Evolutionary conservation across 2,888 invertebrate genomes (phyloP), one percentile per base, ranked within the genome.

Genomic region (Siphlonurus alternatus): DNA sequence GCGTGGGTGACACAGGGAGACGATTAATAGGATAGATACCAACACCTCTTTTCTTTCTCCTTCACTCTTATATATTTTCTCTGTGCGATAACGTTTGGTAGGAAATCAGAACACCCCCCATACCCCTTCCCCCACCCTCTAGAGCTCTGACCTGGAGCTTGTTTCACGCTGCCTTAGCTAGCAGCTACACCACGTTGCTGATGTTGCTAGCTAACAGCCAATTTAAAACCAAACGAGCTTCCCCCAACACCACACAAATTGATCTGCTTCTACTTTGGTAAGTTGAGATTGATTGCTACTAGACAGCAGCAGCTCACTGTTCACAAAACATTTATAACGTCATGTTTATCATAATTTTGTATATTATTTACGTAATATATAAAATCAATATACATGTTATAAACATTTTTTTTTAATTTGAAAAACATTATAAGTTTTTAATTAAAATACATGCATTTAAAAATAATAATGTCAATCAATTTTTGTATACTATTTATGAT

Each of bases 11-110:
- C 56, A 56, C 15, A 20, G 56, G n/a, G 56, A 22, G 19, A 56
- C 56, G 56, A 56, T 56, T 56, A 56, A 56, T 56, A 56, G 56
- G 56, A 56, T 56, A 56, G 56, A 56, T 56, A 56, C 38, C 5
- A 38, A 38, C 38, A 38, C 38, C 15, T 38, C 38, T 10, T n/a
- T 38, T 38, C 38, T 38, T 38, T 38, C 15, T 38, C 38, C 15
- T 10, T 38, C 38, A 38, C 38, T 38, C 15, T 38, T 5, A 10
- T 38, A 38, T 10, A 38, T 38, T 38, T 38, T 38, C 38, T 38
- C 38, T n/a, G n/a, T n/a, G n/a, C n/a, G n/a, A n/a, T n/a, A n/a
- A 38, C 38, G 7, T 38, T 15, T 38, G 15, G 7, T 38, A 38
- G 7, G 7, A 38, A 38, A 38, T n/a, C 38, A 10, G 5, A 38